Conservation (phyloP, 2,888 invertebrate genomes). For the Drosophila borborema region DNA sequence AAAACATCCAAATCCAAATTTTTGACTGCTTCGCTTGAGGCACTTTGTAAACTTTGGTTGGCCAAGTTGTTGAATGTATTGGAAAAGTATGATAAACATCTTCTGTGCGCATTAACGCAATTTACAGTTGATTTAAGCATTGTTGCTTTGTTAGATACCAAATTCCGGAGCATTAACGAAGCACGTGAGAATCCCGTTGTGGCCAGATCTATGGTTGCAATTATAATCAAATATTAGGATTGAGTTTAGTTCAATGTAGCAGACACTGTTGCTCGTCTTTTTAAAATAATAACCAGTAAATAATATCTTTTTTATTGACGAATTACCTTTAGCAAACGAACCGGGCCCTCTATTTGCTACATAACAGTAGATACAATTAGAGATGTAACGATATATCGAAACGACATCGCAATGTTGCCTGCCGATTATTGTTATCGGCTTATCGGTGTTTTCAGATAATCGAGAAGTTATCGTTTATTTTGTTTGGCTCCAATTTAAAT, state of each 20-base stretch:
- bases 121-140: slow-evolving; percentile 55
- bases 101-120: slow-evolving; percentile 27
- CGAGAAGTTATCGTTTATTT: not conserved
- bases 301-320: not conserved
- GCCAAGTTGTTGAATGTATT: slow-evolving; percentile 58
- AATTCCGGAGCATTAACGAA: slow-evolving; percentile 11
- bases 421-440: not conserved
- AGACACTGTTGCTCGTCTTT: too few species aligned
- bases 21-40: slow-evolving; percentile 5
- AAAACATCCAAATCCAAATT: slow-evolving; percentile 61
- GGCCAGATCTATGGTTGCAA: not conserved
- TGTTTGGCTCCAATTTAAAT: not conserved
- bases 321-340: slow-evolving; percentile 4
- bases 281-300: not conserved
- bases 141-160: slow-evolving; percentile 18
- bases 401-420: not conserved
- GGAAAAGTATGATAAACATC: slow-evolving; percentile 65
- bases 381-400: slow-evolving; percentile 3
- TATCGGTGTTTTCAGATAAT: not conserved
- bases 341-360: not conserved
- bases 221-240: not conserved
- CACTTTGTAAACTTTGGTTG: slow-evolving; percentile 33
- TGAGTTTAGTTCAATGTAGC: not conserved
- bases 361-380: slow-evolving; percentile 3
- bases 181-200: slow-evolving; percentile 18